phyloP scores from a whole-genome alignment of 2,113 vertebrate genomes.

The Candoia aspera region DNA sequence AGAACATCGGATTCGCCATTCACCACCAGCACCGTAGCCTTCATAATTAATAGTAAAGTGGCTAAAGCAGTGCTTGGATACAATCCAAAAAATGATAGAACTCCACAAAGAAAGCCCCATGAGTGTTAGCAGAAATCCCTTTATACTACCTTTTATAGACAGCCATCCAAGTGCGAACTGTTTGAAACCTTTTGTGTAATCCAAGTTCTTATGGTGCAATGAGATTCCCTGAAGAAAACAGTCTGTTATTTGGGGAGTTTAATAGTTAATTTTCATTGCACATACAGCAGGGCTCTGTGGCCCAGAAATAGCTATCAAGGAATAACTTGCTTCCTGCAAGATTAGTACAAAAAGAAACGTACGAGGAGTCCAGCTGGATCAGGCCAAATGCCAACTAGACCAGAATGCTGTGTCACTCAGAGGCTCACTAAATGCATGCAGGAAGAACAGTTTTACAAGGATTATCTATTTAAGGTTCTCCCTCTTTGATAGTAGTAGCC shows the following conservation, averaged over 20 bases:
- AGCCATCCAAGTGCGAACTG: no score
- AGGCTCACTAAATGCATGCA: background rate
- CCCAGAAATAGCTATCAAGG: slow-evolving; percentile 15
- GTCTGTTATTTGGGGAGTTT: background rate
- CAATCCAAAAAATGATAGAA: no score
- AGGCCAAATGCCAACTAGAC: background rate
- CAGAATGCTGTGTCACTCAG: background rate
- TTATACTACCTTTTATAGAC: background rate
- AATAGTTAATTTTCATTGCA: background rate
- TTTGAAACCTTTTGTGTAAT: no score
- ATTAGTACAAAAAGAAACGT: background rate
- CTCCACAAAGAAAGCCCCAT: background rate
- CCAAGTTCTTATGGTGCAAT: no score
- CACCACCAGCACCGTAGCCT: no score
- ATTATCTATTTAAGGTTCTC: no score
- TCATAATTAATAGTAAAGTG: no score
- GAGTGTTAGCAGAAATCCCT: background rate
- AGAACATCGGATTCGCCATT: no score
- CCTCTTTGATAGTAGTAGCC: no score
- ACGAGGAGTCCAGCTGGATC: background rate
- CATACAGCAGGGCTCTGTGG: background rate
- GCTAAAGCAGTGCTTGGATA: no score
- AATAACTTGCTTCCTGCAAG: background rate
- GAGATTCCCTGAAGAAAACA: background rate
- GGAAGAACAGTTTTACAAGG: background rate